Percentiles rank a stretch among this genome's conserved stretches.
These are phyloP conservation scores for Drosophila greeni DNA, from an alignment of 2,888 invertebrate species.

Conservation along the genomic window DNA sequence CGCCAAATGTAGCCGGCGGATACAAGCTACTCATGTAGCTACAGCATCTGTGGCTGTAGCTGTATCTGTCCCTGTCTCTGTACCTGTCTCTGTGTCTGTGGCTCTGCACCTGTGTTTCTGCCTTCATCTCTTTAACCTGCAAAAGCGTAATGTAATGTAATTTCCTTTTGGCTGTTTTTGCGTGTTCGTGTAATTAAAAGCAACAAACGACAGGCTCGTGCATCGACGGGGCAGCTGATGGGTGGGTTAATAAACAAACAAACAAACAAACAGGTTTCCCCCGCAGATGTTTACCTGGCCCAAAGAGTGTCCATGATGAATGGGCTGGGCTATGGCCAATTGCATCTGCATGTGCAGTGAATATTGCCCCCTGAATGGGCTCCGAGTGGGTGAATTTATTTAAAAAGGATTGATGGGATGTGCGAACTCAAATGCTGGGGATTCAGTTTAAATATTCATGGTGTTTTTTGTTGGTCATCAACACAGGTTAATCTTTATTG, in stretches of 20 bases:
- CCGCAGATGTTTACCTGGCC: conserved; percentile 26
- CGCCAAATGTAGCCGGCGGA: conserved; percentile 51
- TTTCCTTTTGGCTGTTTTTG: conserved; percentile 39
- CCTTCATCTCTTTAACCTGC: conserved; percentile 4
- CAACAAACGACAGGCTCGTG: conserved; percentile 65
- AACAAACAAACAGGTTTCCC: conserved; percentile 42
- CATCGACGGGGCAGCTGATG: conserved; percentile 45
- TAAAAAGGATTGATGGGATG: conserved; percentile 1
- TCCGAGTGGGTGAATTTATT: conserved; percentile 7
- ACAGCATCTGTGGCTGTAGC: conserved; percentile 25
- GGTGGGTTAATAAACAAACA: conserved; percentile 59
- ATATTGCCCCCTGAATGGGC: conserved; percentile 23
- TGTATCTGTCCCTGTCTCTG: conserved; percentile 1
- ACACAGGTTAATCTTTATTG: not conserved
- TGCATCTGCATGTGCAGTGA: conserved; percentile 42
- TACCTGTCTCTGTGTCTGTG: not conserved
- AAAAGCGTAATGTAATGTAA: conserved; percentile 27
- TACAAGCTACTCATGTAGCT: conserved; percentile 41
- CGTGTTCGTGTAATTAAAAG: conserved; percentile 66
- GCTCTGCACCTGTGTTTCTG: conserved; percentile 11
- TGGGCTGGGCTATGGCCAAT: conserved; percentile 24
- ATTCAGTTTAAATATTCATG: conserved; percentile 1
- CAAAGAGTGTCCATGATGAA: conserved; percentile 25
- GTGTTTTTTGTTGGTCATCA: not conserved
- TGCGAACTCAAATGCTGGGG: not conserved